Evolutionary conservation across 2,797 vertebrate species (phyloP).

Genomic region (Acipenser transmontanus): DNA sequence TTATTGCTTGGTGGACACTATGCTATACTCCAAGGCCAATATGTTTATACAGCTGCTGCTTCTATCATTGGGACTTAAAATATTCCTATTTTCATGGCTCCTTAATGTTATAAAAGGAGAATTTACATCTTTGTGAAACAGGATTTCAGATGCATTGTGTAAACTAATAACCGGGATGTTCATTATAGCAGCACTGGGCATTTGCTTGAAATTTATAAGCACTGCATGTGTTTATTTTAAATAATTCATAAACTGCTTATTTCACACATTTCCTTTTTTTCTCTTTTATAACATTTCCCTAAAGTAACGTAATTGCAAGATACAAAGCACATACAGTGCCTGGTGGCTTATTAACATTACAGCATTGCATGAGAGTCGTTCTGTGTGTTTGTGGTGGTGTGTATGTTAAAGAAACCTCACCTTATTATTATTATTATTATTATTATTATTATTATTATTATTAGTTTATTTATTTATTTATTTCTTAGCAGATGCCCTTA

Average conservation of each 20-base stretch:
- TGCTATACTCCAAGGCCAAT: conserved; percentile 39
- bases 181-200: conserved; percentile 38
- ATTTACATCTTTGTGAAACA: conserved; percentile 37
- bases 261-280: conserved; percentile 16
- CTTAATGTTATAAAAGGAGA: conserved; percentile 36
- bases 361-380: background rate
- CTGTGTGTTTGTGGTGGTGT: background rate
- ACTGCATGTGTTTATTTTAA: conserved; percentile 14
- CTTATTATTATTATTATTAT: too few relatives aligned
- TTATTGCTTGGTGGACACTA: conserved; percentile 46
- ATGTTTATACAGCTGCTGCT: conserved; percentile 36
- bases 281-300: background rate
- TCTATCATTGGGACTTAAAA: conserved; percentile 49
- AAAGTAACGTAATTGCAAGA: background rate
- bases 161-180: conserved; percentile 50
- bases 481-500: too few relatives aligned
- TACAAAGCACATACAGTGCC: background rate
- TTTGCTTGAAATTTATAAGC: conserved; percentile 27
- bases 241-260: conserved; percentile 19
- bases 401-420: too few relatives aligned
- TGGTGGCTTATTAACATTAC: conserved; percentile 5
- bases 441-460: too few relatives aligned
- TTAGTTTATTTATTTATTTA: too few relatives aligned
- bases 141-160: conserved; percentile 30
- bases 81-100: conserved; percentile 48